These are phyloP conservation scores for Callocephalon fimbriatum DNA, from an alignment of 2,113 vertebrate species.

Conservation along the genomic window DNA sequence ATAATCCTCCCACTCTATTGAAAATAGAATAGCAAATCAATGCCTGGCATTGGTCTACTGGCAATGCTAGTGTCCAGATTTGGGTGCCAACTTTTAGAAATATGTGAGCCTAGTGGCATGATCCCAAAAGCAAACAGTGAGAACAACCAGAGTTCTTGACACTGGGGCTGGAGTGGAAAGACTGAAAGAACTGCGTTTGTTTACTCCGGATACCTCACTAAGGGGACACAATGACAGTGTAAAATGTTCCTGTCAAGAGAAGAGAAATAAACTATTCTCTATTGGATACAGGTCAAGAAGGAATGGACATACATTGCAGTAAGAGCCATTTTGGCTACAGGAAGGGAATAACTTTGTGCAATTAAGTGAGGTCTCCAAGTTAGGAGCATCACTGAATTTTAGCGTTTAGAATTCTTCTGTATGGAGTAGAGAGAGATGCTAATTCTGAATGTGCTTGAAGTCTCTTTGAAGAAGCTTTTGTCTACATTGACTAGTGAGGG, in stretches of 20 bases:
- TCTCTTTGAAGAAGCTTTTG: neutral
- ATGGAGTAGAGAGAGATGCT: neutral
- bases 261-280: slow-evolving; percentile 23
- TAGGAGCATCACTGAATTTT: neutral
- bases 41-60: neutral
- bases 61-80: neutral
- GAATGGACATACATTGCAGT: neutral
- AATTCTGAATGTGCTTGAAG: neutral
- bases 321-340: neutral
- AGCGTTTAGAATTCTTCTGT: neutral
- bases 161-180: neutral
- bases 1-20: neutral
- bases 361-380: neutral
- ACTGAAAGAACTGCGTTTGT: slow-evolving; percentile 20
- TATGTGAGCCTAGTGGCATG: neutral
- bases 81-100: neutral
- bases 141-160: slow-evolving; percentile 16
- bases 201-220: slow-evolving; percentile 10
- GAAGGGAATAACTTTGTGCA: neutral
- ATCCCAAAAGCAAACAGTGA: slow-evolving; percentile 34
- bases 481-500: neutral
- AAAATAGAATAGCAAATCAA: slow-evolving; percentile 28
- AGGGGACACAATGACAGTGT: neutral
- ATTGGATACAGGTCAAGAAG: neutral
- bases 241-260: slow-evolving; percentile 1